Conservation (phyloP, 2,888 invertebrate species). For the Sinohyriopsis cumingii region DNA sequence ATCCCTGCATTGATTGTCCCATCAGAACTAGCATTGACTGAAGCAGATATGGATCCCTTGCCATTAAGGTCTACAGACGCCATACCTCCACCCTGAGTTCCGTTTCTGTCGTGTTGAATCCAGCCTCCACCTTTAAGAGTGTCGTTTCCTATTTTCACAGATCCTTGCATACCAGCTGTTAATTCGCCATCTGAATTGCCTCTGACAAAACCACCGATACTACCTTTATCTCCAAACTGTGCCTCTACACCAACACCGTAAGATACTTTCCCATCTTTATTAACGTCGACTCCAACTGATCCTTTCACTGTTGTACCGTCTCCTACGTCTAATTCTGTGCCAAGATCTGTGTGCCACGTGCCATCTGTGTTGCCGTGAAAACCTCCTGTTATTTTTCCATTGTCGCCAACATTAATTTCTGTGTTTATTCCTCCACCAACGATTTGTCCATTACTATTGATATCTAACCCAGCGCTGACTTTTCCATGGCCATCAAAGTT, state of each 20-base stretch:
- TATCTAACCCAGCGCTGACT: constrained; percentile 1
- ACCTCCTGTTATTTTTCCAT: not conserved
- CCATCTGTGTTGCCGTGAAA: constrained; percentile 2
- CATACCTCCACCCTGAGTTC: constrained; percentile 1
- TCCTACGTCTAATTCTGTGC: constrained; percentile 4
- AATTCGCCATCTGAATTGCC: constrained; percentile 3
- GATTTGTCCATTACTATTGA: constrained; percentile 1
- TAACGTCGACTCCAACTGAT: not conserved
- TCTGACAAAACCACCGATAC: constrained; percentile 3
- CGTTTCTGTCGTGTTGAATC: constrained; percentile 4
- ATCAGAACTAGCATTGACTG: constrained; percentile 1
- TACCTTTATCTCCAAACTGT: constrained; percentile 1
- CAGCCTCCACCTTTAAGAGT: not conserved
- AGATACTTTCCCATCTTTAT: not conserved
- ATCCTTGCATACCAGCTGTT: constrained; percentile 4
- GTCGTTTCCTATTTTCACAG: not conserved
- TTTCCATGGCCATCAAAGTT: not conserved
- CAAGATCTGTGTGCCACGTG: not conserved
- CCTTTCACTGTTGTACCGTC: not conserved
- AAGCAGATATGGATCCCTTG: not conserved
- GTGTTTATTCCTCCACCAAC: not conserved
- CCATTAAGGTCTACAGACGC: not conserved
- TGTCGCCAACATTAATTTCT: not conserved
- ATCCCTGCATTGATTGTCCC: constrained; percentile 3
- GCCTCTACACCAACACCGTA: constrained; percentile 1